Base-by-base conservation (phyloP, 1,140 invertebrate genomes). In the Chironomus tepperi region DNA sequence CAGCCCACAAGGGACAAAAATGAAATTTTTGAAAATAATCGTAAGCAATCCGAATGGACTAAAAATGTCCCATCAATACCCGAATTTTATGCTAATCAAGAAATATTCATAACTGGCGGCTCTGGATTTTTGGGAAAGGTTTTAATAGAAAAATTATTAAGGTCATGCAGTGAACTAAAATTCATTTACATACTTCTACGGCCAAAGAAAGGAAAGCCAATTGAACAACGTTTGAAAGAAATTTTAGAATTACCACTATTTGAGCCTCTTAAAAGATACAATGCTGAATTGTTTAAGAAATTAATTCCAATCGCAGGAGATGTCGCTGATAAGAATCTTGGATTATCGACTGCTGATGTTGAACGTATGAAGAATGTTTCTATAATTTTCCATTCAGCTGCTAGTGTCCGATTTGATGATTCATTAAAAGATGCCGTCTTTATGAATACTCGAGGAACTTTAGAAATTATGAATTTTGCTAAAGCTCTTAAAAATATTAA, bases 321-420 rank as follows among this genome's bases (percentile, higher is more conserved):
- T 82, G 87, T 92, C 0, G 84, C 86, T 42, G 79, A 88, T 73
- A 77, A 87, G 12, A 86, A 85, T 1, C 78, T 92, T 74, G 91
- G 90, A 78, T 81, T 84, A 19, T 76, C 75, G 74, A n/a, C 43
- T 43, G 43, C 42, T 42, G 79, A 81, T 74, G 8, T 80, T 34
- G 57, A 73, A 10, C 76, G 76, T 0, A 78, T 84, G 0, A 85
- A 91, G 2, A 87, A 89, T 78, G 91, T 98, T 0, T 89, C 90
- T 2, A 84, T 98, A 12, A 88, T 99, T 7, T 97, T 96, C 81
- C 96, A 99, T 79, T 91, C 91, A 0, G 97, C 97, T 1, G 97
- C 97, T 0, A 97, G 93, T 75, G 91, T 98, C n/a, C 77, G 80
- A 80, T 81, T 75, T 80, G 92, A 97, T 79, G 95, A 96, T 82